Conservation (phyloP, 2,888 invertebrate species). For the Muschampia plurimacula region DNA sequence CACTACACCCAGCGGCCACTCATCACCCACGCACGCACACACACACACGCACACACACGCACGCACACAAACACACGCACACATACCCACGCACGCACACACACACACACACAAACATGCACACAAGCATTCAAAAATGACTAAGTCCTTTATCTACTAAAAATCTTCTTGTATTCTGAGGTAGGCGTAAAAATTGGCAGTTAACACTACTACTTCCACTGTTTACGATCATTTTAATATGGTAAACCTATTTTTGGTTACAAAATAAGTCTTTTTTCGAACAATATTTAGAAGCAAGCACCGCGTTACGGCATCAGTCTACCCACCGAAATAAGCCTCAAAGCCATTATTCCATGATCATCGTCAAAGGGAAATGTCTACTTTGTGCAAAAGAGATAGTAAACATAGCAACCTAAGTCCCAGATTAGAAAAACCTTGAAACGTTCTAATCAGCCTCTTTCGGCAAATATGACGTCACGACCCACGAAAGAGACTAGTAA, state of each 20-base stretch:
- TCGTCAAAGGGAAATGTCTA: slow-evolving; percentile 13
- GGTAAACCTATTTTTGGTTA: neutral
- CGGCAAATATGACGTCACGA: neutral
- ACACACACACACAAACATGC: too few species aligned
- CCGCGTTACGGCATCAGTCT: neutral
- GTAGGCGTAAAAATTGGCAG: too few species aligned
- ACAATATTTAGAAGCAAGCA: neutral
- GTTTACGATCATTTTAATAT: neutral
- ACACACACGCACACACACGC: too few species aligned
- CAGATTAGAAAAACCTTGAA: slow-evolving; percentile 16
- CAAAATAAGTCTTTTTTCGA: neutral
- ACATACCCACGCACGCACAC: too few species aligned
- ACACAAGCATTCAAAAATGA: too few species aligned
- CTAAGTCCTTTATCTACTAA: too few species aligned
- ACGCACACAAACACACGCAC: too few species aligned
- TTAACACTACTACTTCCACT: too few species aligned
- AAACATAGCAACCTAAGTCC: slow-evolving; percentile 6
- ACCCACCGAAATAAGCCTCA: neutral
- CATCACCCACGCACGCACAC: too few species aligned
- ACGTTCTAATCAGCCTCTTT: slow-evolving; percentile 17
- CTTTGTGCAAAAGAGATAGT: slow-evolving; percentile 11
- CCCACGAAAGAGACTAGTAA: neutral
- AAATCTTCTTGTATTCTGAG: too few species aligned
- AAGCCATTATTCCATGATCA: slow-evolving; percentile 1
- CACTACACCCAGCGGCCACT: too few species aligned